These are phyloP conservation scores for Dinothrombium tinctorium DNA, from an alignment of 1,140 invertebrate species.

Conservation along the genomic window DNA sequence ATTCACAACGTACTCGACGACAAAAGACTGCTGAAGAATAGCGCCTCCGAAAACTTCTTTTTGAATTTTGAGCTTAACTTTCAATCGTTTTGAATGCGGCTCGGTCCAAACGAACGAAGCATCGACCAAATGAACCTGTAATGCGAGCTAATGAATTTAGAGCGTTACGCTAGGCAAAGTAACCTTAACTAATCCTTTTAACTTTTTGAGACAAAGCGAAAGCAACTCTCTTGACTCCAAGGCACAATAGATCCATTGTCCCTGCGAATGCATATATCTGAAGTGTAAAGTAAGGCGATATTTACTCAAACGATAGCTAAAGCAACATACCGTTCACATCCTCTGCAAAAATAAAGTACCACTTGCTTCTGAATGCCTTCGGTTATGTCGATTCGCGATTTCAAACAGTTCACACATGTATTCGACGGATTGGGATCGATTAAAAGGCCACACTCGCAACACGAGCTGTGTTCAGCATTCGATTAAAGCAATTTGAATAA, in stretches of 20 bases:
- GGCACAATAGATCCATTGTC: constrained; percentile 62
- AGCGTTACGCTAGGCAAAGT: not conserved
- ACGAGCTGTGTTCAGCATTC: too few species aligned
- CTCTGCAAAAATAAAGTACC: constrained; percentile 55
- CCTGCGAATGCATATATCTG: constrained; percentile 78
- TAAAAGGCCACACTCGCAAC: constrained; percentile 31
- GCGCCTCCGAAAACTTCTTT: constrained; percentile 45
- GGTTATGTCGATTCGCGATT: constrained; percentile 75
- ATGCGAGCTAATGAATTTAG: constrained; percentile 7
- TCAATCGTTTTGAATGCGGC: constrained; percentile 90
- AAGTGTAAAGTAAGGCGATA: not conserved
- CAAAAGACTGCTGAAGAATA: constrained; percentile 36
- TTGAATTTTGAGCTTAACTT: constrained; percentile 90
- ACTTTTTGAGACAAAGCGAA: constrained; percentile 68
- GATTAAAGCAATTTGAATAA: too few species aligned
- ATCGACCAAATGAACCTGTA: constrained; percentile 46
- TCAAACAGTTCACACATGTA: constrained; percentile 83
- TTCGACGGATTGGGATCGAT: constrained; percentile 87
- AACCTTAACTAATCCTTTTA: constrained; percentile 74
- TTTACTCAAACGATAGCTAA: not conserved
- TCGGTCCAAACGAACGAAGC: constrained; percentile 97
- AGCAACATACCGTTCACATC: constrained; percentile 50
- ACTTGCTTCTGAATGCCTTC: constrained; percentile 86
- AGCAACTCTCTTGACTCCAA: constrained; percentile 83
- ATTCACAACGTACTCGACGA: constrained; percentile 74